Evolutionary conservation across 2,888 invertebrate species (phyloP), one percentile per base, ranked within the genome.

Genomic region (Watsonalla cultraria): DNA sequence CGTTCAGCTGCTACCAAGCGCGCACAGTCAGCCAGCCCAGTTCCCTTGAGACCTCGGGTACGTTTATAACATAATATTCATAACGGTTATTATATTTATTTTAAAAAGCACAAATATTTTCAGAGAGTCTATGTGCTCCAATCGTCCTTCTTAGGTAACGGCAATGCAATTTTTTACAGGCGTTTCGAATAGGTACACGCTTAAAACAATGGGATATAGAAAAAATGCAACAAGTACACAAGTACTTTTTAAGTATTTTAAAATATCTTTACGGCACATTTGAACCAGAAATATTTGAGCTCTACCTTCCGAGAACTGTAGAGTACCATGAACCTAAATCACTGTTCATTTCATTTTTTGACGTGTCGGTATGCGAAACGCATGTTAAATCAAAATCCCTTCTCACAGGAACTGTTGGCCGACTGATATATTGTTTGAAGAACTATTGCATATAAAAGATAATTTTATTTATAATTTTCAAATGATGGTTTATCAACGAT

Each of bases 21-120:
- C 57, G 65, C 80, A 35, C 80, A 80, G 39, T 84, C 85, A 2
- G 66, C 59, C 9, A 75, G 74, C 53, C 80, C 82, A 4, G 65
- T 57, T 7, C 13, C 62, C 13, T 55, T 54, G 9, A 69, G 71
- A 58, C 56, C 65, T 15, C 66, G 65, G 45, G 76, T 77, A 59
- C 5, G 7, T 2, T 9, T 5, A 2, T 37, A 6, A 37, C 37
- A 37, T 8, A 5, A 42, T 42, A 11, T 42, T 11, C 4, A 24
- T 24, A 24, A 24, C 2, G 24, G 24, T n/a, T n/a, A n/a, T n/a
- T n/a, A n/a, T n/a, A n/a, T n/a, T n/a, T n/a, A n/a, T n/a, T n/a
- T n/a, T n/a, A n/a, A n/a, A n/a, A n/a, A n/a, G n/a, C n/a, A n/a
- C n/a, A n/a, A n/a, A n/a, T n/a, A n/a, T n/a, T n/a, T n/a, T n/a